These are phyloP conservation scores for Chloromyia formosa DNA, from an alignment of 2,888 invertebrate species.

Conservation along the genomic window DNA sequence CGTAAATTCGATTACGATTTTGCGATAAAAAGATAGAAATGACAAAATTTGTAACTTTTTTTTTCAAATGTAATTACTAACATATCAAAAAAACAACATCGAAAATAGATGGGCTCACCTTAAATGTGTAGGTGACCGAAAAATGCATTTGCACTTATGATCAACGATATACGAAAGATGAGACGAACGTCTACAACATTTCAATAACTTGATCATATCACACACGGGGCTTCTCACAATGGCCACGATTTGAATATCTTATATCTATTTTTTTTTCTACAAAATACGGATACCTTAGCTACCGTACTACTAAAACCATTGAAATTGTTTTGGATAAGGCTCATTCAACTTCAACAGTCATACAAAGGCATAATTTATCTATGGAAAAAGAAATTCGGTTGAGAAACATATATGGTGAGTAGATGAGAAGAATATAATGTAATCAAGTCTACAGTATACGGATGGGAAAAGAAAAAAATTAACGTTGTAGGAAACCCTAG, in stretches of 20 bases:
- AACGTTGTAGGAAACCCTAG: too few species aligned
- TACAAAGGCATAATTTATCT: background rate
- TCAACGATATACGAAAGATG: background rate
- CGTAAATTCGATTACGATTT: too few species aligned
- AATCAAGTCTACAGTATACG: background rate
- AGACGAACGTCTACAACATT: constrained; percentile 10
- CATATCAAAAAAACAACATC: too few species aligned
- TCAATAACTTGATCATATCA: constrained; percentile 2
- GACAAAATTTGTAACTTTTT: too few species aligned
- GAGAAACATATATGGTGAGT: constrained; percentile 25
- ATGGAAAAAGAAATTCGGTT: constrained; percentile 20
- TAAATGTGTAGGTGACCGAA: background rate
- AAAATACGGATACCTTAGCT: background rate
- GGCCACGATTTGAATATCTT: constrained; percentile 9
- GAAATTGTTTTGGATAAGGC: too few species aligned
- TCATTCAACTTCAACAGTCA: too few species aligned
- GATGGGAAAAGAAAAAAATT: background rate
- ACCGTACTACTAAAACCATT: too few species aligned
- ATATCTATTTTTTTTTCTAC: background rate
- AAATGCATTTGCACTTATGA: background rate
- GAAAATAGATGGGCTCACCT: too few species aligned
- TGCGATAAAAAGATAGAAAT: too few species aligned
- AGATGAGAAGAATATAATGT: constrained; percentile 13
- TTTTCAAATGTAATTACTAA: too few species aligned
- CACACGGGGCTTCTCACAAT: background rate